Conservation (phyloP, 2,113 vertebrate species). For the Vidua macroura region DNA sequence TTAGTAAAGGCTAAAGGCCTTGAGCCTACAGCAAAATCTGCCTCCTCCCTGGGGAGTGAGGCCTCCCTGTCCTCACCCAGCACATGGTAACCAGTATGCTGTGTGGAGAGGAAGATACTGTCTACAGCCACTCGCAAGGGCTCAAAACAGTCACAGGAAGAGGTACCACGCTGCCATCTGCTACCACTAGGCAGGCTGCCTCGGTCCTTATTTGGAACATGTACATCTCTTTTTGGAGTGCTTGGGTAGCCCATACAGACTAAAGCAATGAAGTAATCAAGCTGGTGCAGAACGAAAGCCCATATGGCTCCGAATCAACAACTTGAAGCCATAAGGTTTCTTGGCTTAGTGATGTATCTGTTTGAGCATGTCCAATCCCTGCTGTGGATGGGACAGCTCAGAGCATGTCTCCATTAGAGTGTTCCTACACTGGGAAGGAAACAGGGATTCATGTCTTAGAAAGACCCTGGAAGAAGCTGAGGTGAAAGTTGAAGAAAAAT, state of each 20-base stretch:
- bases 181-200: background rate
- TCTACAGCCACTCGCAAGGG: rapidly evolving
- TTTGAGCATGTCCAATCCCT: background rate
- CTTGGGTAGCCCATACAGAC: background rate
- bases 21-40: background rate
- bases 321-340: background rate
- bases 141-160: background rate
- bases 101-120: background rate
- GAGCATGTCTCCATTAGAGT: background rate
- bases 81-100: rapidly evolving
- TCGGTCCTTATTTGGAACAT: background rate
- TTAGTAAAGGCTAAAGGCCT: background rate
- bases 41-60: rapidly evolving
- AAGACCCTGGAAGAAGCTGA: background rate
- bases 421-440: background rate
- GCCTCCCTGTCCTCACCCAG: background rate
- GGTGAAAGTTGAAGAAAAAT: background rate
- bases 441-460: background rate
- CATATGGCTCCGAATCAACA: background rate
- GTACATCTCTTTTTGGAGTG: background rate
- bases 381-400: background rate
- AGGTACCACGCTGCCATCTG: background rate
- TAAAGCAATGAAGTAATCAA: background rate
- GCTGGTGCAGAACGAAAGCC: background rate
- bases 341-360: background rate